Percentiles rank a stretch among this genome's conserved stretches.
Evolutionary conservation across 1,140 invertebrate genomes (phyloP).

Genomic region (Hermetia illucens): DNA sequence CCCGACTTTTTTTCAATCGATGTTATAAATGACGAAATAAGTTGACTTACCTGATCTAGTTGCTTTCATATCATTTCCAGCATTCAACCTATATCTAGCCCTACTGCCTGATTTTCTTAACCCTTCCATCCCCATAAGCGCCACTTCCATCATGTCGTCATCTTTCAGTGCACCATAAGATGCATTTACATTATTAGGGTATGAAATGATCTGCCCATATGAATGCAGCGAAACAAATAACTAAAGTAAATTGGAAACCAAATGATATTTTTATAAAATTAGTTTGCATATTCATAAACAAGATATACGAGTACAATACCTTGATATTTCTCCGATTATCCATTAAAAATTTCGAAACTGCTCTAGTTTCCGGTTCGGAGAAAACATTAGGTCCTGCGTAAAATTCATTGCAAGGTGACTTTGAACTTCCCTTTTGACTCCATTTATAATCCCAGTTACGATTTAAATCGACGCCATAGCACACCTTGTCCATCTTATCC

Average conservation of each 20-base stretch:
- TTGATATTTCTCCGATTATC: conserved; percentile 44
- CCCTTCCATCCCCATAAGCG: conserved; percentile 25
- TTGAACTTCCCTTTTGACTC: conserved; percentile 57
- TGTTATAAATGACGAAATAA: not conserved
- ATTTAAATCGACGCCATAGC: conserved; percentile 49
- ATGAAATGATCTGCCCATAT: conserved; percentile 58
- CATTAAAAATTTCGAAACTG: conserved; percentile 46
- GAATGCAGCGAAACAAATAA: conserved; percentile 64
- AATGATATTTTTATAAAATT: conserved; percentile 1
- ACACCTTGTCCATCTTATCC: conserved; percentile 16
- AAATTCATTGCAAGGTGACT: conserved; percentile 61
- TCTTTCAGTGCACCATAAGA: conserved; percentile 20
- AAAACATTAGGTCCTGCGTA: conserved; percentile 64
- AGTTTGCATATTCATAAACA: not conserved
- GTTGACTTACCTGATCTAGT: conserved; percentile 18
- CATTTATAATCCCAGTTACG: conserved; percentile 56
- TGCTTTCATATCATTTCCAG: conserved; percentile 24
- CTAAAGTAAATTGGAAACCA: conserved; percentile 10
- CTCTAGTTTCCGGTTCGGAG: conserved; percentile 71
- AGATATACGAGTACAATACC: conserved; percentile 27
- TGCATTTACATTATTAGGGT: conserved; percentile 35
- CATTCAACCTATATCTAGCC: conserved; percentile 24
- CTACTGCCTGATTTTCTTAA: conserved; percentile 24
- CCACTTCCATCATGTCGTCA: conserved; percentile 26
- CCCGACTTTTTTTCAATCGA: too few relatives aligned